phyloP scores from a whole-genome alignment of 2,797 vertebrate species.

The Galagoides demidoff region DNA sequence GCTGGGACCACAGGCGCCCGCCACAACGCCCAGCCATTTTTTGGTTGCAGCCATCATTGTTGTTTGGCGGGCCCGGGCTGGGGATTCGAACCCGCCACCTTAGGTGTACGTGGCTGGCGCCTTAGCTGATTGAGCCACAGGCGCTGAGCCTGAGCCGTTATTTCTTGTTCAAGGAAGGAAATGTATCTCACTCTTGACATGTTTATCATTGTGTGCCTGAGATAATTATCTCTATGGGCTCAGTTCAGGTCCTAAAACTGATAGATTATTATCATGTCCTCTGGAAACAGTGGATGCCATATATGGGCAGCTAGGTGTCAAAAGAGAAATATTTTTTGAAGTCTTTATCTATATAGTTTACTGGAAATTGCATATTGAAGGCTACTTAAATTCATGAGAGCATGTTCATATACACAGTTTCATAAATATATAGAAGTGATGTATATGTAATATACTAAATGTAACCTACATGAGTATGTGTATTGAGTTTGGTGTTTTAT shows the following conservation, averaged over 20 bases:
- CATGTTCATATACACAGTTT: background rate
- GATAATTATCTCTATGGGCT: conserved; percentile 87
- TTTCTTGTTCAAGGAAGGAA: conserved; percentile 87
- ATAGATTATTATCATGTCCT: conserved; percentile 86
- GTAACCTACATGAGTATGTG: background rate
- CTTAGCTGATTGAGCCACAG: too few relatives aligned
- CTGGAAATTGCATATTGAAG: conserved; percentile 60
- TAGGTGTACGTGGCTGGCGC: too few relatives aligned
- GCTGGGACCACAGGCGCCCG: too few relatives aligned
- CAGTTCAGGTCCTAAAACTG: conserved; percentile 82
- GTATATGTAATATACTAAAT: background rate
- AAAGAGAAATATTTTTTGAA: conserved; percentile 82
- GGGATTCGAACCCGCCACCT: too few relatives aligned
- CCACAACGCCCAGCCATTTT: too few relatives aligned
- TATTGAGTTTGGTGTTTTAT: background rate
- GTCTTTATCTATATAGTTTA: conserved; percentile 82
- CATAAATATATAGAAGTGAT: background rate
- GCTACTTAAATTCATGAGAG: conserved; percentile 63
- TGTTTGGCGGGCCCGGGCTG: too few relatives aligned
- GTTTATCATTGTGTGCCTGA: conserved; percentile 86
- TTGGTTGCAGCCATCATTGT: too few relatives aligned
- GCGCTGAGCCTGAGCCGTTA: too few relatives aligned
- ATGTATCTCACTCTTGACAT: conserved; percentile 85
- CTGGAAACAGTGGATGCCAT: conserved; percentile 84
- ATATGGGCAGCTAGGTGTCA: conserved; percentile 81